phyloP scores from a whole-genome alignment of 1,140 invertebrate genomes.

The Pentalonia nigronervosa region DNA sequence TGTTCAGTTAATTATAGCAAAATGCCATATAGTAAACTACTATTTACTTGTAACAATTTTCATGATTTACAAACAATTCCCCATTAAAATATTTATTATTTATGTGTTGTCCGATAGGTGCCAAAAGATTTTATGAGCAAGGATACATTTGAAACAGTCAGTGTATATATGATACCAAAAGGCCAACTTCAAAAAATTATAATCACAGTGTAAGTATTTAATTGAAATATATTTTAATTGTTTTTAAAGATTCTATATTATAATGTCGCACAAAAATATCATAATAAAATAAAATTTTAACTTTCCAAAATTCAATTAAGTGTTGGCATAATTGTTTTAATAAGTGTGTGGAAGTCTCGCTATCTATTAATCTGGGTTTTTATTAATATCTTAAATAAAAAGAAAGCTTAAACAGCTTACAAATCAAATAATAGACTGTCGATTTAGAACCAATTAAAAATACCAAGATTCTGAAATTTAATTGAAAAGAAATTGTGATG shows the following conservation, averaged over 20 bases:
- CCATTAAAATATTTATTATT: not conserved
- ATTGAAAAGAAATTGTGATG: too few relatives aligned
- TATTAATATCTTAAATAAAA: too few relatives aligned
- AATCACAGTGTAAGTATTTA: slow-evolving; percentile 86
- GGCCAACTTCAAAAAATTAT: slow-evolving; percentile 86
- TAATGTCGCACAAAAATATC: not conserved
- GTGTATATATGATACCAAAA: slow-evolving; percentile 95
- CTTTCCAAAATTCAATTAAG: not conserved
- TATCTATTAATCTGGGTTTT: too few relatives aligned
- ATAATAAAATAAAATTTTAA: not conserved
- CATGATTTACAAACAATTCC: not conserved
- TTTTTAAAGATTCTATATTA: not conserved
- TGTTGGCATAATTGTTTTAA: too few relatives aligned
- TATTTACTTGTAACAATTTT: not conserved
- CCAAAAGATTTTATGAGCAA: slow-evolving; percentile 90
- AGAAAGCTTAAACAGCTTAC: too few relatives aligned
- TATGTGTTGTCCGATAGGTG: slow-evolving; percentile 68
- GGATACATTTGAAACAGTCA: slow-evolving; percentile 91
- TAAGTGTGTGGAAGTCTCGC: too few relatives aligned
- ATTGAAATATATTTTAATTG: not conserved
- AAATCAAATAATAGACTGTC: too few relatives aligned
- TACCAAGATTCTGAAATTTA: too few relatives aligned
- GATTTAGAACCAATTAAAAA: too few relatives aligned
- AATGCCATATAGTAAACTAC: not conserved
- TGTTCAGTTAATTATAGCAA: not conserved